A percentile compares a stretch with the other conserved stretches of the same genome.
Conservation (phyloP, 2,797 vertebrate genomes). For the Antrozous pallidus region DNA sequence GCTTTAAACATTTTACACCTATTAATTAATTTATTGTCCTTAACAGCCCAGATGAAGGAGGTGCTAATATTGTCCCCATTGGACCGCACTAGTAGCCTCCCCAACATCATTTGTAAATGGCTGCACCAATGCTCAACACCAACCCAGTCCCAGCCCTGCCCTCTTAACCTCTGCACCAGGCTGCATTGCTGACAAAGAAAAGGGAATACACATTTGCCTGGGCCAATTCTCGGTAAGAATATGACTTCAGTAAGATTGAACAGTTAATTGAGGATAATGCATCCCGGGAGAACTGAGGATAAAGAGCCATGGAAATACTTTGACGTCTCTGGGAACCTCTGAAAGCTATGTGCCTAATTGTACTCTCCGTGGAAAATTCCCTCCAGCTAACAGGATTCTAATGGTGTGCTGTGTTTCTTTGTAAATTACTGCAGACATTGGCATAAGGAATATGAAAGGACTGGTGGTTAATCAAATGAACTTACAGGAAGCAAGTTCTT, state of each 20-base stretch:
- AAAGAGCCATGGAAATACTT: background rate
- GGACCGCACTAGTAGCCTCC: background rate
- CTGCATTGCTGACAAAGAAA: background rate
- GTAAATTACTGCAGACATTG: background rate
- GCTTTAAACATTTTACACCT: background rate
- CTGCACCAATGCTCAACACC: background rate
- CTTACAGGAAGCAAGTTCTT: background rate
- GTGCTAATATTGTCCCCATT: background rate
- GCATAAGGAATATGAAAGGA: background rate
- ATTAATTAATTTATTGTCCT: background rate
- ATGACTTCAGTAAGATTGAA: background rate
- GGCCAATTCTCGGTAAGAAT: background rate
- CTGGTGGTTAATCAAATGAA: background rate
- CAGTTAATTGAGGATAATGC: background rate
- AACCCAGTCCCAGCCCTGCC: fast-evolving
- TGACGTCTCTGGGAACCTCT: background rate
- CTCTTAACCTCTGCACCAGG: background rate
- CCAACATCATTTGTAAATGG: background rate
- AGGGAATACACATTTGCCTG: background rate
- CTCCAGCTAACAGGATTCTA: background rate
- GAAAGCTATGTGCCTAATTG: background rate
- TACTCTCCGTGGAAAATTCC: background rate
- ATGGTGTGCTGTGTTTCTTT: background rate
- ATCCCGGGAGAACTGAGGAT: background rate
- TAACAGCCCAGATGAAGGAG: background rate